A percentile compares a stretch with the other conserved stretches of the same genome.
Evolutionary conservation across 2,113 vertebrate genomes (phyloP).

Genomic region (Trematocara nigrifrons): DNA sequence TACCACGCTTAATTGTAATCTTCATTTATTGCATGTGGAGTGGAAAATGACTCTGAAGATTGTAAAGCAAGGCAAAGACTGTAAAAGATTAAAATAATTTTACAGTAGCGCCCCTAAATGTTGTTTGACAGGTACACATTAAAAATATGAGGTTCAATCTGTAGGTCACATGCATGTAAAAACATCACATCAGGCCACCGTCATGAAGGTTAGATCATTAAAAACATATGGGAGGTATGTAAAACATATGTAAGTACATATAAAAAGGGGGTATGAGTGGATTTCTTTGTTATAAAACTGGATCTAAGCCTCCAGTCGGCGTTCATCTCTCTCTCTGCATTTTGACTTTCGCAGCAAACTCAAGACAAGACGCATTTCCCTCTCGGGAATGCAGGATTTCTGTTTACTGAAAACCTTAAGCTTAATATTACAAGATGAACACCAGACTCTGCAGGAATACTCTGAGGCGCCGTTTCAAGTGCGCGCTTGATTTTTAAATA

Average conservation of each 20-base stretch:
- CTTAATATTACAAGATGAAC: slow-evolving; percentile 28
- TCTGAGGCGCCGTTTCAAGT: background rate
- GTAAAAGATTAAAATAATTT: background rate
- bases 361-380: background rate
- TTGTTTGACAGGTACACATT: background rate
- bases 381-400: background rate
- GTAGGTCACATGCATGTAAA: background rate
- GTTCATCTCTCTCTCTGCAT: background rate
- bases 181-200: background rate
- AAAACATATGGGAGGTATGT: background rate
- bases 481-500: slow-evolving; percentile 11
- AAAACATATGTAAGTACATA: background rate
- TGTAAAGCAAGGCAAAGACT: background rate
- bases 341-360: slow-evolving; percentile 8
- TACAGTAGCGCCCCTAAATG: background rate
- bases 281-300: background rate
- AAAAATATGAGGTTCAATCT: background rate
- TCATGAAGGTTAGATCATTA: background rate
- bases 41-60: background rate
- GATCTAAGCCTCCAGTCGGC: background rate
- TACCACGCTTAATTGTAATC: background rate
- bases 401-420: slow-evolving; percentile 21
- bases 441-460: slow-evolving; percentile 9
- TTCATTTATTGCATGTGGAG: background rate
- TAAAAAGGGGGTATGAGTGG: background rate